Conservation (phyloP, 2,113 vertebrate genomes). For the Ptilorrhoa leucosticta region DNA sequence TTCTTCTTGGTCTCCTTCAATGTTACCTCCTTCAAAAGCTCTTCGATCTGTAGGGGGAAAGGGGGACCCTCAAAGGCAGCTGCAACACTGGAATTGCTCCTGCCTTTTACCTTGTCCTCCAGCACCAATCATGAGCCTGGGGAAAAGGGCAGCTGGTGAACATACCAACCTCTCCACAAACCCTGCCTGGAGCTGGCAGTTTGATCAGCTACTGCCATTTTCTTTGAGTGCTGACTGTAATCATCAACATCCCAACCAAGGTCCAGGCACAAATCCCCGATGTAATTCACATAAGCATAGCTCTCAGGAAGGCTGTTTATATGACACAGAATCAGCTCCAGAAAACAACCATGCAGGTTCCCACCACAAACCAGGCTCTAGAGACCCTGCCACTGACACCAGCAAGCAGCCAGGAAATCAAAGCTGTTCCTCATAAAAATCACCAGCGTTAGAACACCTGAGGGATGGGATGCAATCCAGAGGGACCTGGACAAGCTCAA, state of each 20-base stretch:
- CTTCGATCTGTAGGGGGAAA: slow-evolving; percentile 80
- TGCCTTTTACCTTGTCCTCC: background rate
- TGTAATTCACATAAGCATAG: rapidly evolving
- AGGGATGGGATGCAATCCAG: background rate
- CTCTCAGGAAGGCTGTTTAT: background rate
- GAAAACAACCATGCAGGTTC: background rate
- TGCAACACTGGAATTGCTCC: background rate
- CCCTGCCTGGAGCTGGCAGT: background rate
- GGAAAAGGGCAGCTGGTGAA: background rate
- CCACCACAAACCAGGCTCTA: background rate
- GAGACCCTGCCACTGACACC: background rate
- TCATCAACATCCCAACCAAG: background rate
- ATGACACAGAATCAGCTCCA: background rate
- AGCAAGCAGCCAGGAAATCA: background rate
- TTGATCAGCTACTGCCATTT: rapidly evolving
- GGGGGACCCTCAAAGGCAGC: background rate
- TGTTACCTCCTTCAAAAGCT: slow-evolving; percentile 89
- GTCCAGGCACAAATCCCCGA: rapidly evolving
- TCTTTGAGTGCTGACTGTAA: background rate
- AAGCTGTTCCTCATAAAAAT: background rate
- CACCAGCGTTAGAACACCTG: rapidly evolving
- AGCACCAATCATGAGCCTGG: rapidly evolving
- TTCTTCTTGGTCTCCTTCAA: slow-evolving; percentile 85
- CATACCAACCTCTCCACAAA: background rate
- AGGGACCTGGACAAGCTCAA: background rate